Base-by-base conservation (phyloP, 2,797 vertebrate species). In the Myripristis jacobus region DNA sequence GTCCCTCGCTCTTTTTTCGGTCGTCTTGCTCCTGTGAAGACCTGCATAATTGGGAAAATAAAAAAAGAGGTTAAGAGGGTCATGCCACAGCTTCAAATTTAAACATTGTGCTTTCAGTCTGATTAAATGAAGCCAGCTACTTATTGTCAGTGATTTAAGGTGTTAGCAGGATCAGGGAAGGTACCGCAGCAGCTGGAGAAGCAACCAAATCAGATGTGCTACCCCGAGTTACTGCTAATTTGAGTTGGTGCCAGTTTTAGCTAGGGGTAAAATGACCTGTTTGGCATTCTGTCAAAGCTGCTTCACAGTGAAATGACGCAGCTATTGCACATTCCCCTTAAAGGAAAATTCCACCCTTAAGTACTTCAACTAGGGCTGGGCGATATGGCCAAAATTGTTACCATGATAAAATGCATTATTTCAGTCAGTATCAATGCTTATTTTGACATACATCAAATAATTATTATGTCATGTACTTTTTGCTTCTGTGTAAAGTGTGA, bases 91-190 rank as follows among this genome's bases (percentile, higher is more conserved):
- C 2, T 2, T 19, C 43, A 55, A 27, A 18, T 74, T 50, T 16
- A 31, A 74, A 62, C 0, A 0, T 16, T 22, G 29, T 41, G 15
- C 72, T 44, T 44, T 50, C 25, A 24, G 64, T 34, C 41, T 65
- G 3, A 24, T 54, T 0, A 44, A 56, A 67, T 66, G 21, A 48
- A 60, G 61, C 46, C 11, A 4, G 58, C 5, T 7, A 67, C 55
- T 71, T 69, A 29, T 47, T 75, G 34, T 75, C 38, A 50, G 34
- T 48, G 29, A 52, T 78, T 62, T 43, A 36, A 56, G 34, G 56
- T 62, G 27, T 21, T 12, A 18, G 50, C 46, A 19, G 1, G 53
- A 70, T 59, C 44, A 65, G 36, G 34, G 57, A n/a, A 57, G 53
- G 29, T 29, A 52, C 66, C 66, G 46, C 58, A 64, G 46, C 51